These are phyloP conservation scores for Hydrotaea cyrtoneurina DNA, from an alignment of 2,888 invertebrate genomes.

Conservation along the genomic window DNA sequence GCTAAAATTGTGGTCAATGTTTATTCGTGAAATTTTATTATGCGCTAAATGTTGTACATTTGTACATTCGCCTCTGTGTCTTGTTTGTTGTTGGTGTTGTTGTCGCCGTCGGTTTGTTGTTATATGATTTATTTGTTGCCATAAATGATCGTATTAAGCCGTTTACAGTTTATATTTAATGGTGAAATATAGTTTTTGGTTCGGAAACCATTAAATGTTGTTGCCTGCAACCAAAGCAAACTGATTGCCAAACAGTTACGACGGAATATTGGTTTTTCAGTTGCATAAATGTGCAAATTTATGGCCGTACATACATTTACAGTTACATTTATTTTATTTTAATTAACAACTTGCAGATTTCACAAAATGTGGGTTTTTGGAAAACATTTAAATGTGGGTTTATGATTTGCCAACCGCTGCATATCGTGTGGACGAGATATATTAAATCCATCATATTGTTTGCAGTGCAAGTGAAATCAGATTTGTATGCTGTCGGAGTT, in stretches of 20 bases:
- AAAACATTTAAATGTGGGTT: constrained; percentile 42
- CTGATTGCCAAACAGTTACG: constrained; percentile 56
- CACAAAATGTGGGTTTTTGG: constrained; percentile 12
- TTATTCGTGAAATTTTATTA: constrained; percentile 28
- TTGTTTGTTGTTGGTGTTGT: background rate
- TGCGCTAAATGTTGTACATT: constrained; percentile 17
- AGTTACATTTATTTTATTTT: constrained; percentile 57
- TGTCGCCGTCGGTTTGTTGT: background rate
- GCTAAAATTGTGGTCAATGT: constrained; percentile 29
- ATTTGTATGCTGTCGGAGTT: too few species aligned
- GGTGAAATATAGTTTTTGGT: constrained; percentile 62
- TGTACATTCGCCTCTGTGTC: background rate
- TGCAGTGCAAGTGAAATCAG: too few species aligned
- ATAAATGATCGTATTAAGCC: constrained; percentile 57
- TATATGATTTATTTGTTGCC: constrained; percentile 52
- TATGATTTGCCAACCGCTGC: background rate
- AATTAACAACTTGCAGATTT: constrained; percentile 52
- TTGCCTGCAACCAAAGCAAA: constrained; percentile 13
- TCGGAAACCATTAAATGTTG: constrained; percentile 62
- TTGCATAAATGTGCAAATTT: constrained; percentile 54
- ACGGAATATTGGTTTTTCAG: constrained; percentile 42
- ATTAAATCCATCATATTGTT: too few species aligned
- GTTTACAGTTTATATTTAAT: constrained; percentile 46
- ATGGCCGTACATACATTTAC: constrained; percentile 52
- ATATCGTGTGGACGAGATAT: too few species aligned